Evolutionary conservation across 1,140 invertebrate species (phyloP).

Genomic region (Leptopilina clavipes): DNA sequence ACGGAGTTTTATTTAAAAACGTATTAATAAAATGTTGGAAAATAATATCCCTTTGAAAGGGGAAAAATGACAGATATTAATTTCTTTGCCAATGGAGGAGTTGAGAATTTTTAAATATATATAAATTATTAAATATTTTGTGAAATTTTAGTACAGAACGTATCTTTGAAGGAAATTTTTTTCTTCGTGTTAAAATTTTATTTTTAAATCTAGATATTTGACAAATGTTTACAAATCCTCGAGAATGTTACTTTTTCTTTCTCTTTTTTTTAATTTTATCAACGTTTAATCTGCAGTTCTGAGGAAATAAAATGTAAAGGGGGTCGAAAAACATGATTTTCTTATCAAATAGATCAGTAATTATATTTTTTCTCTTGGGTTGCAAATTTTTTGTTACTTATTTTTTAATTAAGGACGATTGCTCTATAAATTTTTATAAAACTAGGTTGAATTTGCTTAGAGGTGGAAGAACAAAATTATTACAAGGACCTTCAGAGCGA

Average conservation of each 20-base stretch:
- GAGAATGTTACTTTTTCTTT: neutral
- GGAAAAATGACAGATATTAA: too few species aligned
- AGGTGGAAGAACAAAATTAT: neutral
- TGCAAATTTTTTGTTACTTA: neutral
- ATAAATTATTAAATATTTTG: too few species aligned
- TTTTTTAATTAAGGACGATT: constrained; percentile 1
- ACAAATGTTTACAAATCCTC: too few species aligned
- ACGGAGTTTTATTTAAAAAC: too few species aligned
- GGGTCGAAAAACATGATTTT: neutral
- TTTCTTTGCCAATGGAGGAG: too few species aligned
- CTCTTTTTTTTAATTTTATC: neutral
- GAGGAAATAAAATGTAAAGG: neutral
- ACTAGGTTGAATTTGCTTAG: constrained; percentile 7
- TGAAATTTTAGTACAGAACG: too few species aligned
- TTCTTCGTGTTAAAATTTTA: too few species aligned
- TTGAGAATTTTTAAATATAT: too few species aligned
- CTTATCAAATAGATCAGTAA: constrained; percentile 10
- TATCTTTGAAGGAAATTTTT: too few species aligned
- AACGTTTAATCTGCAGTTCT: neutral
- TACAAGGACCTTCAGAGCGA: neutral
- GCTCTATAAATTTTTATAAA: neutral
- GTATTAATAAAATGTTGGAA: too few species aligned
- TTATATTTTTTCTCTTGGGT: neutral
- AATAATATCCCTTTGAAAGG: too few species aligned
- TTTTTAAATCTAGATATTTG: too few species aligned